Conservation (phyloP, 1,140 invertebrate genomes). For the Caerostris darwini region DNA sequence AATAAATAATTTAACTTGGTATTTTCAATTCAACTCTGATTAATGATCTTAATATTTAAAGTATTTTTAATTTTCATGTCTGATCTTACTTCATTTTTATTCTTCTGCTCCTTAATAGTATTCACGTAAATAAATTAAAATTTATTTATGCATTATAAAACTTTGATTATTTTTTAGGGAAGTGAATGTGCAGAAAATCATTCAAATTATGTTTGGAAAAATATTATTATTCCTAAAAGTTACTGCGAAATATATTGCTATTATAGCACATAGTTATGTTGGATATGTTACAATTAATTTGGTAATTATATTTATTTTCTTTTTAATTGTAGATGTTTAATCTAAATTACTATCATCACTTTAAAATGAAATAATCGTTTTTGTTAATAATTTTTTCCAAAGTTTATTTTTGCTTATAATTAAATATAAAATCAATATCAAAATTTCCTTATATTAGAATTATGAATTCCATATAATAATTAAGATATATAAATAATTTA, state of each 20-base stretch:
- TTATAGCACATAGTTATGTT: conserved; percentile 90
- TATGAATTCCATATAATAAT: background rate
- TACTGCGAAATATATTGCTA: conserved; percentile 84
- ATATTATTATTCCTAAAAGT: conserved; percentile 84
- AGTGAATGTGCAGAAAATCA: conserved; percentile 85
- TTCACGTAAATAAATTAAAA: too few relatives aligned
- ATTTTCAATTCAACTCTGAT: too few relatives aligned
- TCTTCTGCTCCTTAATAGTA: too few relatives aligned
- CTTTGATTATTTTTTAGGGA: conserved; percentile 83
- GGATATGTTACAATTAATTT: conserved; percentile 85
- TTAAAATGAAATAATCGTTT: background rate
- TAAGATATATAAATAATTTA: background rate
- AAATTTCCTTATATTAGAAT: background rate
- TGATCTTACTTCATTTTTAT: too few relatives aligned
- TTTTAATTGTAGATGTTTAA: background rate
- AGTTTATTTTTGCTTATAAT: background rate
- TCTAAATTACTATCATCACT: too few relatives aligned
- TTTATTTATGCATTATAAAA: too few relatives aligned
- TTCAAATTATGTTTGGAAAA: conserved; percentile 86
- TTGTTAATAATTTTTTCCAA: background rate
- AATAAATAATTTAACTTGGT: too few relatives aligned
- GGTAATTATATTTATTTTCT: conserved; percentile 51
- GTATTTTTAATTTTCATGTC: too few relatives aligned
- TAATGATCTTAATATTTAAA: too few relatives aligned
- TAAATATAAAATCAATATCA: too few relatives aligned